Conservation (phyloP, 1,140 invertebrate species). For the Druon quercuslanigerum region DNA sequence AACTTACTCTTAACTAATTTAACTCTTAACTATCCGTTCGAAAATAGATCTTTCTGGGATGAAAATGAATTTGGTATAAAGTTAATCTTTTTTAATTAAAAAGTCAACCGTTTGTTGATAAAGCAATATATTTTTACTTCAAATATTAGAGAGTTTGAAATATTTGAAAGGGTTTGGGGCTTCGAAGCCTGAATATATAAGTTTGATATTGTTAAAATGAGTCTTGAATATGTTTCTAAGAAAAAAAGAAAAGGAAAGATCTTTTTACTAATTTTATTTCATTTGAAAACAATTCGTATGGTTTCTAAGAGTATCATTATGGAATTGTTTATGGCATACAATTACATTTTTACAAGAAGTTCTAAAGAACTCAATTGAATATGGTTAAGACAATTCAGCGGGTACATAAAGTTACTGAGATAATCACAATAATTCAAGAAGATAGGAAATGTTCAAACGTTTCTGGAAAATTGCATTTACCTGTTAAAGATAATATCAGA, state of each 20-base stretch:
- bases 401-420: neutral
- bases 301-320: neutral
- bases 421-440: neutral
- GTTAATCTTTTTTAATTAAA: no score
- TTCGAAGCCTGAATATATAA: no score
- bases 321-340: neutral
- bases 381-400: neutral
- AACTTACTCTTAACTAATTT: no score
- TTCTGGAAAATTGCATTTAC: neutral
- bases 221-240: no score
- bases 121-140: no score
- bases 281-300: neutral
- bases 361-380: neutral
- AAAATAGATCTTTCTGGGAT: no score
- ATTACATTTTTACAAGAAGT: conserved; percentile 1
- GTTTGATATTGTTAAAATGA: no score
- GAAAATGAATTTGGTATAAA: no score
- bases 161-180: no score
- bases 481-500: neutral
- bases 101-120: no score
- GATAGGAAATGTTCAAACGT: neutral
- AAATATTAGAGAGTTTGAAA: no score
- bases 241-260: neutral
- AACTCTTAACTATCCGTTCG: no score
- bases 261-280: neutral